Conservation (phyloP, 2,113 vertebrate species). For the Rhinichthys klamathensis region DNA sequence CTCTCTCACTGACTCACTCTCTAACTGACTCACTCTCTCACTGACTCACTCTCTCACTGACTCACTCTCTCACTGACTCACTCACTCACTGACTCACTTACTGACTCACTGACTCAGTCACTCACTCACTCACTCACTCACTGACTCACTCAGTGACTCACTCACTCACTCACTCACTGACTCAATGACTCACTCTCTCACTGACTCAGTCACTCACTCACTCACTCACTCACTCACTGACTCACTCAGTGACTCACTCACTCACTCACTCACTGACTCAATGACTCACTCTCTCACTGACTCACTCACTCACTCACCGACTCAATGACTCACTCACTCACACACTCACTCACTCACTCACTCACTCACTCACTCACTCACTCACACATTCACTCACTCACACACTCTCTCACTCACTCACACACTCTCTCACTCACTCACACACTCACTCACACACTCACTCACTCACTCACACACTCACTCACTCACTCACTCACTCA, state of each 20-base stretch:
- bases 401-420: conserved; percentile 64
- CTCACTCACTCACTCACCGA: conserved; percentile 71
- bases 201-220: too few species aligned
- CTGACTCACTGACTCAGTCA: conserved; percentile 59
- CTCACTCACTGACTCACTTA: conserved; percentile 52
- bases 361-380: conserved; percentile 70
- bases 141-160: conserved; percentile 61
- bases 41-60: conserved; percentile 68
- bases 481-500: conserved; percentile 54
- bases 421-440: conserved; percentile 62
- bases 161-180: conserved; percentile 61
- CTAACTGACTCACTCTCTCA: conserved; percentile 60
- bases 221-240: conserved; percentile 54
- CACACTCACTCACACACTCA: conserved; percentile 54
- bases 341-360: conserved; percentile 54
- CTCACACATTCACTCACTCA: conserved; percentile 54
- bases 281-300: too few species aligned
- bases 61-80: too few species aligned
- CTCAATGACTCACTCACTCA: too few species aligned
- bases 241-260: conserved; percentile 69
- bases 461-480: conserved; percentile 70
- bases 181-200: conserved; percentile 62
- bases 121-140: conserved; percentile 54
- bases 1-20: too few species aligned
- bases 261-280: conserved; percentile 52